Evolutionary conservation across 2,797 vertebrate species (phyloP).

Genomic region (Acropternis orthonyx): DNA sequence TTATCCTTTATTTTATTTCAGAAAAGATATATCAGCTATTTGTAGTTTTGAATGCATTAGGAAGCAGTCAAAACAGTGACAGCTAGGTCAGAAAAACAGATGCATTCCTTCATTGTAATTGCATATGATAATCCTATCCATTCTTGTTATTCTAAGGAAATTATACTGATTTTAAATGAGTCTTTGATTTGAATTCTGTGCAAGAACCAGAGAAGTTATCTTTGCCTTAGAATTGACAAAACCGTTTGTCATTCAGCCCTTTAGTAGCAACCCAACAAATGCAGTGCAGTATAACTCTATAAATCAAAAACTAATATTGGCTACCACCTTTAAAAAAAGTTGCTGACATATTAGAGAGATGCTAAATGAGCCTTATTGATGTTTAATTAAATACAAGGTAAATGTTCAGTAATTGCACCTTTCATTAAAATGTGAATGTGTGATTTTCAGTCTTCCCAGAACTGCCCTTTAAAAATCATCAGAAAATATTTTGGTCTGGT

Average conservation of each 20-base stretch:
- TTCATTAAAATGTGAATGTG: constrained; percentile 66
- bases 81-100: constrained; percentile 49
- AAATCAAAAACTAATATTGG: constrained; percentile 65
- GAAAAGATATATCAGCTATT: neutral
- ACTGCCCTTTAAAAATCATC: constrained; percentile 65
- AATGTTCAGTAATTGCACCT: constrained; percentile 55
- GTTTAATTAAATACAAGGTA: constrained; percentile 71
- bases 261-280: neutral
- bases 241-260: neutral
- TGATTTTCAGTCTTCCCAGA: constrained; percentile 31
- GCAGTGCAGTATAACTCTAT: constrained; percentile 16
- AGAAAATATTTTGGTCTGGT: constrained; percentile 65
- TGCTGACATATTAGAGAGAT: constrained; percentile 50
- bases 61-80: constrained; percentile 22
- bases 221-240: constrained; percentile 28
- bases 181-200: constrained; percentile 12
- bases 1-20: neutral
- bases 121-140: neutral
- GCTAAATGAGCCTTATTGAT: constrained; percentile 62
- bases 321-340: constrained; percentile 38
- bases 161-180: constrained; percentile 43
- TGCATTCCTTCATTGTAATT: neutral
- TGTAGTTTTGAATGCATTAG: constrained; percentile 8
- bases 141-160: constrained; percentile 44
- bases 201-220: neutral